These are phyloP conservation scores for Brachypteracias leptosomus DNA, from an alignment of 2,113 vertebrate genomes.

Conservation along the genomic window DNA sequence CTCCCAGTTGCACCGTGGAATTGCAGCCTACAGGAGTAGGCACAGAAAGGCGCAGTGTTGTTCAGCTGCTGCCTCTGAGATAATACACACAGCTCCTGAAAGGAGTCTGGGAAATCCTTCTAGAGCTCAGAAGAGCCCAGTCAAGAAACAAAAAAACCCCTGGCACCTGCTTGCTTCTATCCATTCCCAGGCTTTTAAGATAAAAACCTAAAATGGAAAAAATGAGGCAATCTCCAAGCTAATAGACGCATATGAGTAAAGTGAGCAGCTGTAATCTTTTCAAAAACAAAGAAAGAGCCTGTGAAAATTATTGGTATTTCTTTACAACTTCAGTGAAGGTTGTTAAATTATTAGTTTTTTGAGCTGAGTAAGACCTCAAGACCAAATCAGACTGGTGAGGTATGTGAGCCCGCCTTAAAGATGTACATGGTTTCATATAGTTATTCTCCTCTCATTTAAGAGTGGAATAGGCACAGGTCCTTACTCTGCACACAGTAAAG, in stretches of 20 bases:
- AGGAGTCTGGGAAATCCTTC: neutral
- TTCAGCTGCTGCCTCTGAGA: neutral
- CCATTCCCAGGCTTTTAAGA: slow-evolving; percentile 35
- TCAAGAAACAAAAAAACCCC: neutral
- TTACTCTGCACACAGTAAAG: neutral
- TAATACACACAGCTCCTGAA: neutral
- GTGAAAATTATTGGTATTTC: slow-evolving; percentile 42
- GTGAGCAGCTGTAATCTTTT: neutral
- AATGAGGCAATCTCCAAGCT: slow-evolving; percentile 36
- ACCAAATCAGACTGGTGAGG: neutral
- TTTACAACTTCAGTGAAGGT: neutral
- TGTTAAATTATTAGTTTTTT: neutral
- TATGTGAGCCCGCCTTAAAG: neutral
- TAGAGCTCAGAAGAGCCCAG: neutral
- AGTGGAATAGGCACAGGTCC: neutral
- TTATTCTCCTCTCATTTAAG: neutral
- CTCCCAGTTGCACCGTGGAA: neutral
- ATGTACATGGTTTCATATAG: neutral
- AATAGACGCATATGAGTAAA: slow-evolving; percentile 1
- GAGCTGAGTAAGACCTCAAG: neutral
- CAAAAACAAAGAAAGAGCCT: slow-evolving; percentile 40
- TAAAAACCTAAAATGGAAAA: slow-evolving; percentile 47
- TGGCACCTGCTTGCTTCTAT: slow-evolving; percentile 43
- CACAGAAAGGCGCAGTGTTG: neutral
- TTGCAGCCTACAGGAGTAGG: neutral